These are phyloP conservation scores for Thalpophila matura DNA, from an alignment of 2,888 invertebrate genomes.

Conservation along the genomic window DNA sequence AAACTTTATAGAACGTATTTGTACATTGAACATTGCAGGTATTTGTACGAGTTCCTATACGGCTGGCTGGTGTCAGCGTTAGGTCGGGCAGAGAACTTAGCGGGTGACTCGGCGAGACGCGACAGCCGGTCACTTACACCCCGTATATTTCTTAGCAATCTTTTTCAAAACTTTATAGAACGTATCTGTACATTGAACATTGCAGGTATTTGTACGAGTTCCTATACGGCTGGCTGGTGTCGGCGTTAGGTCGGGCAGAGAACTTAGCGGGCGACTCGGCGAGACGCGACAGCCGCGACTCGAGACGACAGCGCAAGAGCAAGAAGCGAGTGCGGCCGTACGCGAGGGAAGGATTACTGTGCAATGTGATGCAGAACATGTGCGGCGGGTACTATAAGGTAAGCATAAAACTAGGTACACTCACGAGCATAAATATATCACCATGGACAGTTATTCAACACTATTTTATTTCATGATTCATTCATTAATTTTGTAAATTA, in stretches of 20 bases:
- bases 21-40: conserved; percentile 90
- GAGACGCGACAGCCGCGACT: conserved; percentile 77
- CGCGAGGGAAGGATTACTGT: conserved; percentile 95
- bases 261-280: conserved; percentile 93
- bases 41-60: conserved; percentile 98
- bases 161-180: too few relatives aligned
- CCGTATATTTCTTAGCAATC: too few relatives aligned
- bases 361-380: conserved; percentile 97
- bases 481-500: too few relatives aligned
- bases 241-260: conserved; percentile 97
- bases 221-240: conserved; percentile 97
- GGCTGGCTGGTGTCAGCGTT: conserved; percentile 98
- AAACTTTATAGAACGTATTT: too few relatives aligned
- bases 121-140: too few relatives aligned
- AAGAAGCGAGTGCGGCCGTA: conserved; percentile 95
- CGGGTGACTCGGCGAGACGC: conserved; percentile 91
- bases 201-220: conserved; percentile 97
- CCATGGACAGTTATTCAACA: too few relatives aligned
- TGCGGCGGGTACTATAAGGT: conserved; percentile 99
- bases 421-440: too few relatives aligned
- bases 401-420: too few relatives aligned
- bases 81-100: conserved; percentile 96
- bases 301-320: conserved; percentile 82
- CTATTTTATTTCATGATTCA: too few relatives aligned
- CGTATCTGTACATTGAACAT: too few relatives aligned